These are phyloP conservation scores for Autographa pulchrina DNA, from an alignment of 2,888 invertebrate species.

Conservation along the genomic window DNA sequence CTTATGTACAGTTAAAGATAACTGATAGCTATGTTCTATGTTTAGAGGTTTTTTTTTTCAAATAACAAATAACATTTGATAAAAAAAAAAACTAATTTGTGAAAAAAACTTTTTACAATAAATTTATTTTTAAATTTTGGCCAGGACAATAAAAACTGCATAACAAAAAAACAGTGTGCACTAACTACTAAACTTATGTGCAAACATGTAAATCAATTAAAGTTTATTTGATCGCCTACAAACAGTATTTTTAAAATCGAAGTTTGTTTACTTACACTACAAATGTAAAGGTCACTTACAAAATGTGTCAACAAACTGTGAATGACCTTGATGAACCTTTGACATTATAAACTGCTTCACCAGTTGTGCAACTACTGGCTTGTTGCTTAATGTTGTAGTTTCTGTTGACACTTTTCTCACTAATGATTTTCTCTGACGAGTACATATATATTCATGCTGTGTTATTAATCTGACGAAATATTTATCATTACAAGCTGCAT, in stretches of 20 bases:
- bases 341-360: constrained; percentile 58
- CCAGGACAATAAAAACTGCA: too few species aligned
- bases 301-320: constrained; percentile 51
- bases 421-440: background rate
- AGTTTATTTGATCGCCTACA: background rate
- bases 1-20: constrained; percentile 3
- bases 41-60: background rate
- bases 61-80: too few species aligned
- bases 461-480: background rate
- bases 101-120: too few species aligned
- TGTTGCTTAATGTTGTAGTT: constrained; percentile 27
- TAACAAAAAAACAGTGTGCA: background rate
- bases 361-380: constrained; percentile 62
- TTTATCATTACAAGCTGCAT: background rate
- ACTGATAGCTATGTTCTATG: background rate
- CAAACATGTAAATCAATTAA: background rate
- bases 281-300: constrained; percentile 17
- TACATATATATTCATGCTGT: background rate
- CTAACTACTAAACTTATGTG: background rate
- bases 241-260: constrained; percentile 8
- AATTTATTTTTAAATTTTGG: too few species aligned
- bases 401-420: background rate
- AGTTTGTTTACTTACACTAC: constrained; percentile 35
- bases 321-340: constrained; percentile 59
- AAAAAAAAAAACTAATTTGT: too few species aligned